Conservation (phyloP, 2,888 invertebrate genomes). For the Melipona beecheii region DNA sequence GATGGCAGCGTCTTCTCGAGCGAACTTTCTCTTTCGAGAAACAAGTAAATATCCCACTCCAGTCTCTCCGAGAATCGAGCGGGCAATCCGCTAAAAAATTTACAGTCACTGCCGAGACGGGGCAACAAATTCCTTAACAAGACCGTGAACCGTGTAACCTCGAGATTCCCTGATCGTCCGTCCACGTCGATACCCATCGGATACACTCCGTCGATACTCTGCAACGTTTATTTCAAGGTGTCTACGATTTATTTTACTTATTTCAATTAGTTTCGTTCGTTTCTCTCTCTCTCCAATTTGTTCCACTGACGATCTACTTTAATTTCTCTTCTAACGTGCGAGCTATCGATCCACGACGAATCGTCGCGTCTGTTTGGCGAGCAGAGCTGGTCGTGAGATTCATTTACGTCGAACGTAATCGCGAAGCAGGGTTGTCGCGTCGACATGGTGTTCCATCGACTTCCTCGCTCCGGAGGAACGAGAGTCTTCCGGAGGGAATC, state of each 20-base stretch:
- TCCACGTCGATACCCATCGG: neutral
- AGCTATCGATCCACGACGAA: too few species aligned
- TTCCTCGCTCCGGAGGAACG: too few species aligned
- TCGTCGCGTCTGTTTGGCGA: too few species aligned
- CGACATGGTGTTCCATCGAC: constrained; percentile 7
- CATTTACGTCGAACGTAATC: neutral
- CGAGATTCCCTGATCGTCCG: neutral
- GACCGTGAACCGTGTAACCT: neutral
- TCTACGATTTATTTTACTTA: too few species aligned
- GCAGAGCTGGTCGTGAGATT: too few species aligned
- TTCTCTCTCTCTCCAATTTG: too few species aligned
- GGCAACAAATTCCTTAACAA: constrained; percentile 36
- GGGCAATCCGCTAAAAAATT: neutral
- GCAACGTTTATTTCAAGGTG: too few species aligned
- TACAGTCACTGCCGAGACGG: neutral
- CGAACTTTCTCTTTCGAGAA: neutral
- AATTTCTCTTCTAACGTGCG: too few species aligned
- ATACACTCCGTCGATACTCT: too few species aligned
- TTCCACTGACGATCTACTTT: too few species aligned
- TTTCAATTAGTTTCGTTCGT: too few species aligned
- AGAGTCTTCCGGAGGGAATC: constrained; percentile 8
- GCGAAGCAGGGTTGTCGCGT: neutral
- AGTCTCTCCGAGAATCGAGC: neutral
- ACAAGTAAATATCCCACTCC: neutral
- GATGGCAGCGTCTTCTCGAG: neutral